These are phyloP conservation scores for Eremophila alpestris DNA, from an alignment of 2,797 vertebrate genomes.

Conservation along the genomic window DNA sequence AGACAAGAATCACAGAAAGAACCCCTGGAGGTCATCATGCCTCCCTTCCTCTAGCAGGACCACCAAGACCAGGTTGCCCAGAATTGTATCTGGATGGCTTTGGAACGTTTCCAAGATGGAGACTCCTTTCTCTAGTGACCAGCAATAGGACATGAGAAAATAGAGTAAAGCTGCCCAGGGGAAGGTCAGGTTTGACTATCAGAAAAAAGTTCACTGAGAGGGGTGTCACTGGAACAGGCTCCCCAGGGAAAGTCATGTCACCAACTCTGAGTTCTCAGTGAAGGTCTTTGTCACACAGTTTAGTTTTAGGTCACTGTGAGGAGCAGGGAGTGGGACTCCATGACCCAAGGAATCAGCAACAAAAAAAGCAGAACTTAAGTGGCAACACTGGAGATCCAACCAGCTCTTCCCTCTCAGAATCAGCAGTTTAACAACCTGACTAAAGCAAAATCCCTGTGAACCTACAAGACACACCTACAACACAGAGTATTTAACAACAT, in stretches of 20 bases:
- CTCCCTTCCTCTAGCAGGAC: neutral
- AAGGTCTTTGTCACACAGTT: neutral
- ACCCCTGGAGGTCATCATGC: neutral
- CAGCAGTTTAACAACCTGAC: neutral
- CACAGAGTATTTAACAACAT: neutral
- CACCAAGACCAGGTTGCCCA: neutral
- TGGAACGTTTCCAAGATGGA: neutral
- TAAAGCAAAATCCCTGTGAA: neutral
- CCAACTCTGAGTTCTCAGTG: neutral
- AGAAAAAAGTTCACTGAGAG: neutral
- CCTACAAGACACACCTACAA: neutral
- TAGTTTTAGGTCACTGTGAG: neutral
- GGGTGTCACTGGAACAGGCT: neutral
- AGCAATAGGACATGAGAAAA: neutral
- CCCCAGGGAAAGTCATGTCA: neutral
- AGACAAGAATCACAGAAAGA: neutral
- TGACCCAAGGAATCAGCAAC: neutral
- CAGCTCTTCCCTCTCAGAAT: neutral
- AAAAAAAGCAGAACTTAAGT: neutral
- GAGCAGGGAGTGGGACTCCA: neutral
- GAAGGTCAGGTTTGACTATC: neutral
- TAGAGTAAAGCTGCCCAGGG: neutral
- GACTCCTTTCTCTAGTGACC: neutral
- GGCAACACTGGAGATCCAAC: neutral
- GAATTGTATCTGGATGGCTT: neutral